Conservation (phyloP, 1,140 invertebrate species). For the Probaryconus sp. region DNA sequence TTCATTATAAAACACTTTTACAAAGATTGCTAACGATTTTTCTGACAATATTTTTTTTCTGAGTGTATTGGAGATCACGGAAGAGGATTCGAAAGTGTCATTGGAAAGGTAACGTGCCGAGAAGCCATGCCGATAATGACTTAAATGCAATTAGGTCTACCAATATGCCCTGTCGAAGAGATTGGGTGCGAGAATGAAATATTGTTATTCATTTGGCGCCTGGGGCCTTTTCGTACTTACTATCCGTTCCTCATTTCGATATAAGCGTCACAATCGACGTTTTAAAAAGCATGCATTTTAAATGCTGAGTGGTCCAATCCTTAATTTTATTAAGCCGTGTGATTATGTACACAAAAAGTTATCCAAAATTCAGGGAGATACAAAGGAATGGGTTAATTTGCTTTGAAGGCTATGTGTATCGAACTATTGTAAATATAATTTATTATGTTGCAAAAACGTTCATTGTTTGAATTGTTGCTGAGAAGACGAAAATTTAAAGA, state of each 20-base stretch:
- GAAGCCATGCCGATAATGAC: conserved; percentile 9
- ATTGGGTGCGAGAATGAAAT: conserved; percentile 69
- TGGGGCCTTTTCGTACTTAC: conserved; percentile 63
- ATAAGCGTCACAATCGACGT: conserved; percentile 58
- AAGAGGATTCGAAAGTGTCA: conserved; percentile 7
- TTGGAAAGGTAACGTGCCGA: neutral
- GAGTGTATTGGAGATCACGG: neutral
- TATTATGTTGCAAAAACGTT: conserved; percentile 48
- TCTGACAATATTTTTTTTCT: too few species aligned
- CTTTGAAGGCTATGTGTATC: neutral
- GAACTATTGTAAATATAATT: too few species aligned
- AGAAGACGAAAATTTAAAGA: conserved; percentile 28
- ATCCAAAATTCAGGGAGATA: too few species aligned
- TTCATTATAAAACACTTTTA: too few species aligned
- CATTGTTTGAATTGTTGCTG: conserved; percentile 22
- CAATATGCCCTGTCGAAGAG: conserved; percentile 55
- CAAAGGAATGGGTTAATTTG: too few species aligned
- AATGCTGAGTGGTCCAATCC: too few species aligned
- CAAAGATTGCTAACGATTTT: too few species aligned
- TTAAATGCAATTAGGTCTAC: conserved; percentile 68
- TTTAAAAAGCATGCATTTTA: conserved; percentile 5
- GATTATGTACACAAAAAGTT: too few species aligned
- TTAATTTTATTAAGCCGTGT: too few species aligned
- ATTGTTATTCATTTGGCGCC: conserved; percentile 71
- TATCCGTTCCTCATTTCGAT: conserved; percentile 66